A percentile compares a stretch with the other conserved stretches of the same genome.
These are phyloP conservation scores for Channallabes apus DNA, from an alignment of 2,797 vertebrate genomes.

Conservation along the genomic window DNA sequence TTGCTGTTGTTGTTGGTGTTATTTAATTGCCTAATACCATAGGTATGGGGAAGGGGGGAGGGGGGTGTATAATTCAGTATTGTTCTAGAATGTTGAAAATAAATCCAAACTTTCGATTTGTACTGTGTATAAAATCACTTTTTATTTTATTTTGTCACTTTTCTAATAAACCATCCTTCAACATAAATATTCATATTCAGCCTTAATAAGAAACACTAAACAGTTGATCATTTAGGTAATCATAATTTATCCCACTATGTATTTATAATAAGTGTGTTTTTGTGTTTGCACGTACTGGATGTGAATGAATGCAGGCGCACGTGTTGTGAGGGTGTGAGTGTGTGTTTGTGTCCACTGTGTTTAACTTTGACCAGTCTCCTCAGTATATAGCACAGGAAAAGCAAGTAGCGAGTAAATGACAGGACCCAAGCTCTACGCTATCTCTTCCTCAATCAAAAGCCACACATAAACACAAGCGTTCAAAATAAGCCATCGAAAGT, in stretches of 20 bases:
- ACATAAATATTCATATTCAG: not conserved
- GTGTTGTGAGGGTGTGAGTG: not conserved
- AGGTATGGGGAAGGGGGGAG: too few species aligned
- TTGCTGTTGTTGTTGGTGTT: too few species aligned
- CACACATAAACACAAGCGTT: slow-evolving; percentile 44
- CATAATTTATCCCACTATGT: not conserved
- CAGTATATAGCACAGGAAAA: slow-evolving; percentile 24
- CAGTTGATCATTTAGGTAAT: not conserved
- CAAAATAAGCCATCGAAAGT: slow-evolving; percentile 46
- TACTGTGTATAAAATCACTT: too few species aligned
- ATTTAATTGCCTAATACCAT: too few species aligned
- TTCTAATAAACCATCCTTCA: too few species aligned
- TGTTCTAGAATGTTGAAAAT: too few species aligned
- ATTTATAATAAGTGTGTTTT: not conserved
- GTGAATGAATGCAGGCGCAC: too few species aligned
- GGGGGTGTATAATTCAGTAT: too few species aligned
- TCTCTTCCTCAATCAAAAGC: slow-evolving; percentile 46
- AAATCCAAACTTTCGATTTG: too few species aligned
- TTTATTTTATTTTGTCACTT: too few species aligned
- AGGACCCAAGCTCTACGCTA: slow-evolving; percentile 30
- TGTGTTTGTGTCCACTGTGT: not conserved
- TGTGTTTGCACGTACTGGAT: not conserved
- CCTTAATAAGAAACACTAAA: not conserved
- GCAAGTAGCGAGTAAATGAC: slow-evolving; percentile 24
- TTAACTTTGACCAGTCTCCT: slow-evolving; percentile 21